Evolutionary conservation across 1,140 invertebrate species (phyloP).

Genomic region (Mactra quadrangularis): DNA sequence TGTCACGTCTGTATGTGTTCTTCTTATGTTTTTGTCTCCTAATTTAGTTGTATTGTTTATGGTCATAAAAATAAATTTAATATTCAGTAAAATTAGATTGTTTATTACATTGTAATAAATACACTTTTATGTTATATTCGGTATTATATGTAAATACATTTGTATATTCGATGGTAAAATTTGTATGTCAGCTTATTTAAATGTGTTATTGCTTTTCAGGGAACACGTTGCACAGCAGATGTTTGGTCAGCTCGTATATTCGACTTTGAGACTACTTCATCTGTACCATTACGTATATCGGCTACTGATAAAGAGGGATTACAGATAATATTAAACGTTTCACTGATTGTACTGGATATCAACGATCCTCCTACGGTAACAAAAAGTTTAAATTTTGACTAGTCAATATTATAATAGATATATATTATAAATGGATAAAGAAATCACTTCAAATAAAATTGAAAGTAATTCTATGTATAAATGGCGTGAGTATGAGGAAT

Average conservation of each 20-base stretch:
- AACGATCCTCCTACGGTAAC: constrained; percentile 41
- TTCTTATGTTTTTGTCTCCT: no score
- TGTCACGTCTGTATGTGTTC: constrained; percentile 10
- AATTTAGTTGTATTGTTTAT: no score
- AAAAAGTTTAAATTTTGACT: not conserved
- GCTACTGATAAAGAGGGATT: constrained; percentile 12
- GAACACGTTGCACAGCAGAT: constrained; percentile 23
- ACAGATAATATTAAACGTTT: not conserved
- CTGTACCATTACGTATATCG: not conserved
- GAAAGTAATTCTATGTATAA: not conserved
- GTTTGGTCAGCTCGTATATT: constrained; percentile 6
- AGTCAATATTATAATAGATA: not conserved
- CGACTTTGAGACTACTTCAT: constrained; percentile 12
- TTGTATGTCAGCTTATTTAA: no score
- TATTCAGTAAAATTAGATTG: no score
- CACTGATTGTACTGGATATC: not conserved
- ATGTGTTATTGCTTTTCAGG: no score
- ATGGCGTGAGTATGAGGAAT: not conserved
- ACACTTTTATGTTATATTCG: not conserved
- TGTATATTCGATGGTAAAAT: no score
- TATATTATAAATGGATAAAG: not conserved
- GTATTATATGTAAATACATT: not conserved
- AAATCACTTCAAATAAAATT: not conserved
- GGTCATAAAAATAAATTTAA: no score
- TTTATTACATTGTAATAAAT: not conserved